Evolutionary conservation across 2,797 vertebrate species (phyloP).

Genomic region (Mus spretus): DNA sequence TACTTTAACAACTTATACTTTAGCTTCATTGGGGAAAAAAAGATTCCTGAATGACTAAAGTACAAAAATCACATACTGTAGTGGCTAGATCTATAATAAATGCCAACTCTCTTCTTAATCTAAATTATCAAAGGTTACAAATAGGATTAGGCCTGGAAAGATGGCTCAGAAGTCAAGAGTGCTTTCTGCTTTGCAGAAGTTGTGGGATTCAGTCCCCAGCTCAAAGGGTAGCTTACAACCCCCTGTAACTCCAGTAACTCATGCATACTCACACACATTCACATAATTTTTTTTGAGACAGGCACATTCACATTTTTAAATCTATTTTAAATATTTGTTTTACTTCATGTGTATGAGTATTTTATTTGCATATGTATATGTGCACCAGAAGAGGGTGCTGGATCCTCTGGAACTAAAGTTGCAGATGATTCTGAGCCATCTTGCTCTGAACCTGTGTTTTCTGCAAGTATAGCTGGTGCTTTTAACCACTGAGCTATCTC

Average conservation of each 20-base stretch:
- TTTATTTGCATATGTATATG: background rate
- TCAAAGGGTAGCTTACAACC: background rate
- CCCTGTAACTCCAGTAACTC: background rate
- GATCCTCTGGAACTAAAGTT: background rate
- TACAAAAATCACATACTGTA: background rate
- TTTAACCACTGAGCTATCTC: background rate
- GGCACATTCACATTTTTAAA: background rate
- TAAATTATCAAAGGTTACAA: background rate
- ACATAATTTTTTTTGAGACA: background rate
- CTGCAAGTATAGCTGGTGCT: background rate
- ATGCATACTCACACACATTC: background rate
- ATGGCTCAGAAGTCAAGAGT: background rate
- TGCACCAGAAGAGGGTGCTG: background rate
- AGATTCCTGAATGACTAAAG: background rate
- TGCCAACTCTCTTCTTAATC: background rate
- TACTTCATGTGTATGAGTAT: background rate
- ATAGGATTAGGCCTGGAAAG: background rate
- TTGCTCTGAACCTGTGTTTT: background rate
- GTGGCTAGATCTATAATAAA: background rate
- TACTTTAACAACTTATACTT: background rate
- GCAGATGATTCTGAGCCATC: background rate
- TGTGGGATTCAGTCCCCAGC: background rate
- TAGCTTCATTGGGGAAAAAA: background rate
- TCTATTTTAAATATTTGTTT: background rate
- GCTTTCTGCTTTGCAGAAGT: background rate